A percentile compares a stretch with the other conserved stretches of the same genome.
Conservation (phyloP, 2,888 invertebrate species). For the Acanthoscelides obtectus region DNA sequence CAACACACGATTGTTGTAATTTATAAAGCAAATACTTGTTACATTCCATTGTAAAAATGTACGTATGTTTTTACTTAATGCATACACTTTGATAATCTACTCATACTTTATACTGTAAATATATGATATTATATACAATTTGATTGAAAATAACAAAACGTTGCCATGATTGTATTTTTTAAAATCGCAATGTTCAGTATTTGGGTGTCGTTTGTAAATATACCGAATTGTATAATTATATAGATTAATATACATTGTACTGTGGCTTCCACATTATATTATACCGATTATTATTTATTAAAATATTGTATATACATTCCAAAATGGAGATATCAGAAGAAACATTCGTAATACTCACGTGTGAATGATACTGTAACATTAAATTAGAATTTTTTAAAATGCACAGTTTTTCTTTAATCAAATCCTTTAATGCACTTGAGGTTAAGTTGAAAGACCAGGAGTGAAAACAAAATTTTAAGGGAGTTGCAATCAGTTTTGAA, state of each 20-base stretch:
- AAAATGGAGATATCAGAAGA: slow-evolving; percentile 29
- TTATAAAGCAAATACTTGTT: background rate
- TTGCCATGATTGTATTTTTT: slow-evolving; percentile 37
- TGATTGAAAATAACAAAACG: slow-evolving; percentile 13
- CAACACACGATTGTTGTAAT: background rate
- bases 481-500: too few relatives aligned
- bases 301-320: slow-evolving; percentile 36
- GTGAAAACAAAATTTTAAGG: too few relatives aligned
- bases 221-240: slow-evolving; percentile 33
- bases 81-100: background rate
- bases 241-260: slow-evolving; percentile 15
- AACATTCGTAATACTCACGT: slow-evolving; percentile 43
- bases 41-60: background rate
- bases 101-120: background rate
- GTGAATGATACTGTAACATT: slow-evolving; percentile 39
- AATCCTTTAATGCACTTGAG: too few relatives aligned
- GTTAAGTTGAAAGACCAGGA: too few relatives aligned
- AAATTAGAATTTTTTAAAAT: slow-evolving; percentile 38
- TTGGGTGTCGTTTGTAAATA: slow-evolving; percentile 33
- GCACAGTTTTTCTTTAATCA: background rate
- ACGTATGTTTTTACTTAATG: background rate
- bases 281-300: slow-evolving; percentile 27
- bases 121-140: background rate
- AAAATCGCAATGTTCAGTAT: slow-evolving; percentile 39
- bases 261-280: slow-evolving; percentile 32